Base-by-base conservation (phyloP, 2,888 invertebrate genomes). In the Branchinecta sandiegonensis region DNA sequence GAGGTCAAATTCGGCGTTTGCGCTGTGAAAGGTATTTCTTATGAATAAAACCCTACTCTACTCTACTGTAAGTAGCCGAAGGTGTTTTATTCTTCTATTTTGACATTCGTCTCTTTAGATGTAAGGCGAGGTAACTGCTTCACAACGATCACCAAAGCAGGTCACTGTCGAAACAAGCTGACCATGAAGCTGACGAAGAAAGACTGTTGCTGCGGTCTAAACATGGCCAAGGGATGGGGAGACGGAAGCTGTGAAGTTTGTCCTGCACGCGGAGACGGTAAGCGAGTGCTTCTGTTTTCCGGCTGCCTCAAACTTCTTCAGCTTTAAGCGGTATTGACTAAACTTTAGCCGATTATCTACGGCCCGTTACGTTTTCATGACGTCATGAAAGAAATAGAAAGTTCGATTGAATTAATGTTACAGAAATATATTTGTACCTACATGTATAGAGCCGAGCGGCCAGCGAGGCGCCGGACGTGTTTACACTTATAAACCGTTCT, bases 151-250 rank as follows among this genome's bases (percentile, higher is more conserved):
- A 81, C 84, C 65, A 81, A 83, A 71, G 82, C 83, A 67, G 86
- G 87, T 12, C 84, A 86, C 72, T 90, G 90, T 75, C 81, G 83
- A 13, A 85, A 86, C 75, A 82, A 84, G 65, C 79, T 90, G 72
- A 79, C 84, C 0, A 84, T 88, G 77, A 80, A 84, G 72, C 79
- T 90, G 65, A 89, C 90, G 2, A 87, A 88, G 77, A 83, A 86
- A 71, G 90, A 90, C 77, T 91, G 91, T 76, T 91, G 91, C 77
- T 91, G 91, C 77, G 88, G 89, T 1, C 84, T 87, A 77, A 89
- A 89, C 77, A 87, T 89, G 85, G 91, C 90, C 6, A 84, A 88
- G 74, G 91, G 89, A 10, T 80, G 78, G 91, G 90, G 90, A 85
- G 89, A 68, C 85, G 84, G 72, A 71, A 73, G 71, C 77, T 92